Conservation (phyloP, 2,888 invertebrate genomes). For the Noctuana brunneofusca region DNA sequence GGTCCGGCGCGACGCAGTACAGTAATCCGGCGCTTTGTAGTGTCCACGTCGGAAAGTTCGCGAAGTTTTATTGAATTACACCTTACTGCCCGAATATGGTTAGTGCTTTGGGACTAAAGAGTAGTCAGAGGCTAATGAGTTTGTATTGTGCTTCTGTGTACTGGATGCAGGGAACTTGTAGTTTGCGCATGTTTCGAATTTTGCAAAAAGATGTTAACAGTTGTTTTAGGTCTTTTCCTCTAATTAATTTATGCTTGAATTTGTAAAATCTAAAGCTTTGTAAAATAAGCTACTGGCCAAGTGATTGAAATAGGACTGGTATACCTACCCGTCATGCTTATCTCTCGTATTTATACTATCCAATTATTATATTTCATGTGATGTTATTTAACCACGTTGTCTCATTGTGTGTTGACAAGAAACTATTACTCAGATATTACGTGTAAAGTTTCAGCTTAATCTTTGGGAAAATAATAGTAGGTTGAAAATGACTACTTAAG, state of each 20-base stretch:
- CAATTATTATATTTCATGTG: too few species aligned
- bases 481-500: not conserved
- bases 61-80: slow-evolving; percentile 53
- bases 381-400: not conserved
- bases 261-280: too few species aligned
- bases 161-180: slow-evolving; percentile 11
- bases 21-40: slow-evolving; percentile 57
- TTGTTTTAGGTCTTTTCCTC: too few species aligned
- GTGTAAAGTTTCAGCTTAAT: not conserved
- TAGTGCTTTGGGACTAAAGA: slow-evolving; percentile 32
- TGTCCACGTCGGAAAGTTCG: slow-evolving; percentile 42
- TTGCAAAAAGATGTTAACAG: not conserved
- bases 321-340: too few species aligned
- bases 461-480: not conserved
- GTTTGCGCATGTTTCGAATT: slow-evolving; percentile 17
- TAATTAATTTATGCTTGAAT: too few species aligned
- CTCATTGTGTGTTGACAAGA: not conserved
- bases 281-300: too few species aligned
- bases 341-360: too few species aligned
- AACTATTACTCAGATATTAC: not conserved
- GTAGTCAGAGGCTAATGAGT: slow-evolving; percentile 25
- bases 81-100: slow-evolving; percentile 35
- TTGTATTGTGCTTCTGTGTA: slow-evolving; percentile 25
- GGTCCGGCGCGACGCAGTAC: slow-evolving; percentile 38
- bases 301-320: too few species aligned